These are phyloP conservation scores for Rhinolophus sinicus DNA, from an alignment of 2,113 vertebrate genomes.

Conservation along the genomic window DNA sequence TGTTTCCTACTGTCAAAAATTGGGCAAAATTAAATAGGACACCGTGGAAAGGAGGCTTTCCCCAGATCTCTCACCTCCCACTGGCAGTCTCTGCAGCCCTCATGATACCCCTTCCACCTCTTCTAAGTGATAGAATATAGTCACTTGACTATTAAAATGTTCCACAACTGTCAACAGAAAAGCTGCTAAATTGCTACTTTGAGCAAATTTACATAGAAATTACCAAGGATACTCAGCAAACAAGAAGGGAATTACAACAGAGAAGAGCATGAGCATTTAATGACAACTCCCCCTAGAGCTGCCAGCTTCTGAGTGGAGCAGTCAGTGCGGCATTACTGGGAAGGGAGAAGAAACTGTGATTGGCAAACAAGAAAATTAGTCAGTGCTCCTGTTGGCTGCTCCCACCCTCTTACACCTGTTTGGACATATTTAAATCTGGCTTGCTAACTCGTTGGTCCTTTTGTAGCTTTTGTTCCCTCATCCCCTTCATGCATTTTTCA, in stretches of 20 bases:
- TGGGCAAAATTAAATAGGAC: background rate
- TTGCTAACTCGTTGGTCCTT: background rate
- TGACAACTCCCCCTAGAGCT: conserved; percentile 2
- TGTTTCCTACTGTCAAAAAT: background rate
- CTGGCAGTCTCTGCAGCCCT: conserved; percentile 62
- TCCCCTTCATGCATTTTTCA: background rate
- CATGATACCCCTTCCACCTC: conserved; percentile 59
- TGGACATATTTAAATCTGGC: background rate
- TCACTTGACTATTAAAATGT: conserved; percentile 77
- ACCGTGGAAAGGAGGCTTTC: background rate
- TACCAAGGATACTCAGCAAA: conserved; percentile 80
- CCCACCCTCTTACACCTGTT: background rate
- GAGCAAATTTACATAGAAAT: conserved; percentile 86
- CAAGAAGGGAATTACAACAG: conserved; percentile 73
- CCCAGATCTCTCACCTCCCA: background rate
- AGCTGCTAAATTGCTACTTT: conserved; percentile 81
- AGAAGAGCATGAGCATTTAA: background rate
- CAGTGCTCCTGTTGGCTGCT: background rate
- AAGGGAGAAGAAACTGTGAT: background rate
- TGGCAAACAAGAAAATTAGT: background rate
- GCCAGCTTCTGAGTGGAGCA: background rate
- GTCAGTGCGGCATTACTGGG: background rate
- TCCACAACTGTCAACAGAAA: conserved; percentile 84
- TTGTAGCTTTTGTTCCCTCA: background rate
- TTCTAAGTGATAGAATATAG: conserved; percentile 68